Evolutionary conservation across 1,140 invertebrate genomes (phyloP).

Genomic region (Ceratina australensis): DNA sequence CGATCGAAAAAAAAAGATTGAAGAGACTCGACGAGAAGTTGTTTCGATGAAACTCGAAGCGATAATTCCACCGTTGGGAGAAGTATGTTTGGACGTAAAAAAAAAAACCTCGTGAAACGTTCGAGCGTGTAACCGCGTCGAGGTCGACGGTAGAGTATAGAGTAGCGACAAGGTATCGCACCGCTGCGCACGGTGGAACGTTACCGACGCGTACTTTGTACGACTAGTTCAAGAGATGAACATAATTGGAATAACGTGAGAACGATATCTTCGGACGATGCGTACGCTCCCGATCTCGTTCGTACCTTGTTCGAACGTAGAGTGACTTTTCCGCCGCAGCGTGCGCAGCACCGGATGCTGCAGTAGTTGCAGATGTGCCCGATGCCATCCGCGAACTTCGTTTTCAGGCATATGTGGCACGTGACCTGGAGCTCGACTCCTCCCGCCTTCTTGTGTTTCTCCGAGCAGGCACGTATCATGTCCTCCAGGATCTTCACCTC

Average conservation of each 20-base stretch:
- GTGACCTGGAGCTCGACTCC: constrained; percentile 94
- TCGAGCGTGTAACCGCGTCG: too few relatives aligned
- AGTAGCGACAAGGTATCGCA: too few relatives aligned
- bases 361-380: constrained; percentile 99
- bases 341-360: constrained; percentile 95
- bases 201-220: neutral
- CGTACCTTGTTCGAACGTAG: constrained; percentile 95
- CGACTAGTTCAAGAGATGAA: neutral
- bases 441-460: constrained; percentile 92
- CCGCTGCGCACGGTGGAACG: neutral
- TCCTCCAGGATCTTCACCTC: constrained; percentile 93
- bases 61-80: too few relatives aligned
- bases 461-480: constrained; percentile 91
- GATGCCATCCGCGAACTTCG: constrained; percentile 98
- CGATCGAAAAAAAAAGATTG: neutral
- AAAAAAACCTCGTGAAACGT: too few relatives aligned
- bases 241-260: neutral
- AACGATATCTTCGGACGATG: constrained; percentile 25
- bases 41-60: too few relatives aligned
- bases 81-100: too few relatives aligned
- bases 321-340: constrained; percentile 98
- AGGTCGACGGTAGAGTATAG: too few relatives aligned
- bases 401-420: constrained; percentile 98
- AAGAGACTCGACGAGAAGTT: neutral
- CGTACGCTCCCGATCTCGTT: constrained; percentile 19